Conservation (phyloP, 2,888 invertebrate genomes). For the Zaprionus obscuricornis region DNA sequence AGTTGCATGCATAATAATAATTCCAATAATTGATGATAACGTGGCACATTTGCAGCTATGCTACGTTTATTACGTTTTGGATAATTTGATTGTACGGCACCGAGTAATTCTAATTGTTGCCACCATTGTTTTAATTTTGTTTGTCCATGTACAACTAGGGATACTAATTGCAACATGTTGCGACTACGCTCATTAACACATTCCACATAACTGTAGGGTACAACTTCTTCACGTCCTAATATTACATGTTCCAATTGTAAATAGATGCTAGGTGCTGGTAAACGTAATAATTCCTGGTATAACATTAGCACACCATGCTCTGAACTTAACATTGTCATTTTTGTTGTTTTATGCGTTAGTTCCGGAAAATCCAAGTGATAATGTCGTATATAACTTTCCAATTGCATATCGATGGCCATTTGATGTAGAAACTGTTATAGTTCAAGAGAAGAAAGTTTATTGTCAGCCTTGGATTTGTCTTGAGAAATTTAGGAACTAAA, state of each 20-base stretch:
- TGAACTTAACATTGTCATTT: slow-evolving; percentile 81
- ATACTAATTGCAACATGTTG: slow-evolving; percentile 86
- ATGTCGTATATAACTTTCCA: slow-evolving; percentile 89
- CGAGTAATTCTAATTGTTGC: slow-evolving; percentile 74
- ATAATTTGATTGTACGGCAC: slow-evolving; percentile 70
- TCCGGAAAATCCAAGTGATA: slow-evolving; percentile 95
- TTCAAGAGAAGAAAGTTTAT: not conserved
- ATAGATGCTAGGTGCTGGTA: slow-evolving; percentile 87
- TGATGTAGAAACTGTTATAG: slow-evolving; percentile 87
- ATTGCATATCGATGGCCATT: slow-evolving; percentile 89
- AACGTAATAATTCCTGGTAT: slow-evolving; percentile 84
- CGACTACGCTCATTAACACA: slow-evolving; percentile 89
- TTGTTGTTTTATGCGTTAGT: slow-evolving; percentile 81
- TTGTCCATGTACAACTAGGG: slow-evolving; percentile 79
- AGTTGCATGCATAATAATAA: slow-evolving; percentile 83
- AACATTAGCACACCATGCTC: slow-evolving; percentile 85
- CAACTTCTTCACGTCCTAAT: slow-evolving; percentile 84
- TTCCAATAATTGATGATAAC: slow-evolving; percentile 81
- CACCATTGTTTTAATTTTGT: slow-evolving; percentile 80
- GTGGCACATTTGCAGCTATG: slow-evolving; percentile 71
- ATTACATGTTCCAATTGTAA: slow-evolving; percentile 88
- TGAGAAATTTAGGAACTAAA: too few species aligned
- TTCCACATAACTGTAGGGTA: slow-evolving; percentile 89
- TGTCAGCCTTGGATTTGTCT: not conserved
- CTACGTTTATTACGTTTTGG: slow-evolving; percentile 71